Base-by-base conservation (phyloP, 2,797 vertebrate species). In the Adrianichthys oophorus region DNA sequence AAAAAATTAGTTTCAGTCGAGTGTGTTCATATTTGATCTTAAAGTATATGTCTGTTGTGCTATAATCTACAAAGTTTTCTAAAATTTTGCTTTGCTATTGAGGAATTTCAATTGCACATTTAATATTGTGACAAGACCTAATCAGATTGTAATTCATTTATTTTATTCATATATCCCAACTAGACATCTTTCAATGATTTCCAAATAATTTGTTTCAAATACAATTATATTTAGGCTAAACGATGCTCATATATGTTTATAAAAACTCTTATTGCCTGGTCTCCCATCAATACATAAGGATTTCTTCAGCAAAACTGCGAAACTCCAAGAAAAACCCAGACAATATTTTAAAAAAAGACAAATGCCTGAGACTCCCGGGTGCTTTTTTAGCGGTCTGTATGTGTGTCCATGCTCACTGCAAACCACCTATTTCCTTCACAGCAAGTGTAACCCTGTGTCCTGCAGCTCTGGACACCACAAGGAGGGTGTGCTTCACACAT, bases 401-500 rank as follows among this genome's bases (percentile, higher is more conserved):
- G 68, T 78, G 61, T 60, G 51, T 60, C 55, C 62, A 61, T 72
- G 54, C 68, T 74, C 73, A 70, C 79, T 83, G 79, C 72, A 74
- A 81, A 87, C 83, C 81, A 32, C 77, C 69, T 66, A 74, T 87
- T 91, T 91, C 82, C 82, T 84, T 59, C 83, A 56, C 51, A 70
- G 63, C 70, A 78, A 84, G 60, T 83, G 84, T 80, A 87, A 84
- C 74, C 74, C 61, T 62, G 43, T 52, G 51, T 65, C 47, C 70
- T 70, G 24, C 70, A 85, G 70, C 77, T 72, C 41, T 62, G 59
- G 59, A 47, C 65, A 79, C 91, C 86, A 21, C 90, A 87, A 64
- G 70, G 81, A 76, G 90, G 90, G 88, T 82, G 89, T 93, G 87
- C 87, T 91, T 91, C 84, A 82, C 80, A 81, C 82, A 81, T 85